Base-by-base conservation (phyloP, 2,113 vertebrate genomes). In the Chionodraco myersi region DNA sequence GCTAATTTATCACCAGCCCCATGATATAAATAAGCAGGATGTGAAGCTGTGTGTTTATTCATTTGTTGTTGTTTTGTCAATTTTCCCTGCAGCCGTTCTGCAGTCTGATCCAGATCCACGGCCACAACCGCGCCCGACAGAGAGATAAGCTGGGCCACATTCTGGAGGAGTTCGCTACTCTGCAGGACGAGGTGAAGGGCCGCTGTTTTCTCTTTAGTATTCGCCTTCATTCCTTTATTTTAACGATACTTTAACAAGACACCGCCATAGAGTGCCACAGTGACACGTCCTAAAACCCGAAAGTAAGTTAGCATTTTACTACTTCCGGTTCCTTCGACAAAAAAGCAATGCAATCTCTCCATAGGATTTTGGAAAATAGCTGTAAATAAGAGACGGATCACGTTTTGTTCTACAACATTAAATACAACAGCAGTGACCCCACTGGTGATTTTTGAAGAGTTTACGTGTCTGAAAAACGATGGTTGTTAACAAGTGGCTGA, bases 141-240 rank as follows among this genome's bases (percentile, higher is more conserved):
- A 96, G 98, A 94, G 98, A 99, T 93, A 99, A 99, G 76, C 95
- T 99, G 44, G 98, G 98, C 57, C 98, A 99, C 86, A 99, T 99
- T 89, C 95, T 99, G 61, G 98, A 99, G 81, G 98, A 99, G 93
- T 99, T 99, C 92, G 96, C 98, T 30, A 98, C 98, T 0, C 95
- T 99, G 36, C 98, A 99, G 88, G 98, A 99, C 88, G 98, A 99
- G 96, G 98, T 99, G 93, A 89, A 6, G 53, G 8, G 10, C 44
- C 26, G 41, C 30, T 1, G 12, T 14, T 30, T 60, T n/a, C 14
- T 26, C 26, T 52, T 1, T 65, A 3, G 2, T 11, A 44, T 16
- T 48, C 2, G 12, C 36, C 9, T 21, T 12, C 2, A 44, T 9
- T 23, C 16, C 15, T 30, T 51, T 11, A 6, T 41, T 41, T 49